Conservation (phyloP, 2,888 invertebrate genomes). For the Esperia sulphurella region DNA sequence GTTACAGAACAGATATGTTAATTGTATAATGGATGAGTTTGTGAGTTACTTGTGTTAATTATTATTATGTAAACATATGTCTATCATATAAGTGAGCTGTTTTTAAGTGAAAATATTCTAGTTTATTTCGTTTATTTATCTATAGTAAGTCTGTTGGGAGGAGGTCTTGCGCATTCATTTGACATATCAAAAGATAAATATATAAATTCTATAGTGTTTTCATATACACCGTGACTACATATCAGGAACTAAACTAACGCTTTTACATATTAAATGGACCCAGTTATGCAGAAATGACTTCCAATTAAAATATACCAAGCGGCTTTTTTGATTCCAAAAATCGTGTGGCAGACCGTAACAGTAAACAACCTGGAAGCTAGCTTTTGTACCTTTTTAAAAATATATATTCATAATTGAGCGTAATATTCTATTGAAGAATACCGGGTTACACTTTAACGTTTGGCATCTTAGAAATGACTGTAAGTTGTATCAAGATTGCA, state of each 20-base stretch:
- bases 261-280: background rate
- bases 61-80: conserved; percentile 53
- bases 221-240: conserved; percentile 43
- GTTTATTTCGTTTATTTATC: conserved; percentile 70
- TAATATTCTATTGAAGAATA: too few relatives aligned
- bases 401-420: too few relatives aligned
- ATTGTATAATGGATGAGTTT: conserved; percentile 60
- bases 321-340: too few relatives aligned
- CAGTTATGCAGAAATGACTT: too few relatives aligned
- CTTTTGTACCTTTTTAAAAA: too few relatives aligned
- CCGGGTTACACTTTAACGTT: too few relatives aligned
- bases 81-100: conserved; percentile 65
- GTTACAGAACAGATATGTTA: conserved; percentile 46
- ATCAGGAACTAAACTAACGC: conserved; percentile 34
- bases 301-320: too few relatives aligned
- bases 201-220: conserved; percentile 26
- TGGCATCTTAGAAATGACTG: too few relatives aligned
- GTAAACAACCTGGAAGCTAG: too few relatives aligned
- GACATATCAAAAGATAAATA: conserved; percentile 51
- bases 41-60: conserved; percentile 72
- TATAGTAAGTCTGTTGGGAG: conserved; percentile 57
- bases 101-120: conserved; percentile 63
- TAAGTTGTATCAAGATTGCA: too few relatives aligned
- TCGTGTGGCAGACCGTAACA: too few relatives aligned
- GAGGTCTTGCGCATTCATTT: conserved; percentile 44